A percentile compares a stretch with the other conserved stretches of the same genome.
Conservation (phyloP, 2,888 invertebrate species). For the Mesoligia furuncula region DNA sequence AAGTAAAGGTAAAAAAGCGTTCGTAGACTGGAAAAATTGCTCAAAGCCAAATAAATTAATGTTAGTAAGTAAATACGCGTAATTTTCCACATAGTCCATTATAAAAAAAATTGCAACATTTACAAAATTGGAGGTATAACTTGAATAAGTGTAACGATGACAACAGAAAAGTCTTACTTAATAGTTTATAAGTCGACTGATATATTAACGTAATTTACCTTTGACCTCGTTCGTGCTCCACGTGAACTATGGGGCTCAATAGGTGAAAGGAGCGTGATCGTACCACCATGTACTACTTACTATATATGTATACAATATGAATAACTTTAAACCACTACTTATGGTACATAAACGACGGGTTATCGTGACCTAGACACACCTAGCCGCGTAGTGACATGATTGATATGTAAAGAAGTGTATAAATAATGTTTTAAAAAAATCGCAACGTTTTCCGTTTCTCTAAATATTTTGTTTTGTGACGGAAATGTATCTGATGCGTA, state of each 20-base stretch:
- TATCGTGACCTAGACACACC: conserved; percentile 55
- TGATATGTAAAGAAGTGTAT: conserved; percentile 34
- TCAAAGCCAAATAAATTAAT: background rate
- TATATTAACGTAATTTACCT: conserved; percentile 76
- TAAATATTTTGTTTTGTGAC: conserved; percentile 16
- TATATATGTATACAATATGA: too few relatives aligned
- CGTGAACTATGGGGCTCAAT: conserved; percentile 79
- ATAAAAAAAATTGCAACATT: background rate
- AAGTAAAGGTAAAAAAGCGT: conserved; percentile 4
- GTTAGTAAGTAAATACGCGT: background rate
- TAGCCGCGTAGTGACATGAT: conserved; percentile 33
- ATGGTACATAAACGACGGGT: conserved; percentile 36
- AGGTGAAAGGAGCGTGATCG: conserved; percentile 81
- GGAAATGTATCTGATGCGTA: conserved; percentile 26
- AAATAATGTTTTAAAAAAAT: conserved; percentile 8
- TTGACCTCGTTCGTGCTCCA: conserved; percentile 81
- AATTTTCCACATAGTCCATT: background rate
- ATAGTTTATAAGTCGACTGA: conserved; percentile 44
- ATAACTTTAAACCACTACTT: conserved; percentile 14
- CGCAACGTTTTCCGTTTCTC: background rate
- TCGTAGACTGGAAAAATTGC: background rate
- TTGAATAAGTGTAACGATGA: conserved; percentile 6
- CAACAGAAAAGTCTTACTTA: conserved; percentile 26
- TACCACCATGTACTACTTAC: conserved; percentile 56
- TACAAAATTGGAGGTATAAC: background rate